Conservation (phyloP, 2,888 invertebrate genomes). For the Herminia tarsipennalis region DNA sequence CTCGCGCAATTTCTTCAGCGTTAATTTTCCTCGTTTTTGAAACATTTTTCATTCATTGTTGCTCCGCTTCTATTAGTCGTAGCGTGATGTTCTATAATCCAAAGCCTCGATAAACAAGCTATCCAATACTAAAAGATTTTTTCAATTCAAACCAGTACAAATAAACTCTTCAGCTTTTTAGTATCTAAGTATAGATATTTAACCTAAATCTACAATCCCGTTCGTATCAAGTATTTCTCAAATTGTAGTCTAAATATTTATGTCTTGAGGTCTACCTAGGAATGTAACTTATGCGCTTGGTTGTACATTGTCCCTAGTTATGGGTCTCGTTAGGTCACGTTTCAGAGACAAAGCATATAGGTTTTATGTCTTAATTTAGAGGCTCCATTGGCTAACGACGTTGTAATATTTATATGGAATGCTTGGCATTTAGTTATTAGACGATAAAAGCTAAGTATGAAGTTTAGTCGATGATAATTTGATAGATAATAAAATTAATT, state of each 20-base stretch:
- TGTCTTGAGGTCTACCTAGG: neutral
- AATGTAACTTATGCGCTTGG: slow-evolving; percentile 31
- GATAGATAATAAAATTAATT: too few species aligned
- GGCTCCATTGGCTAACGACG: slow-evolving; percentile 48
- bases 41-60: neutral
- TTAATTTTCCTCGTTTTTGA: neutral
- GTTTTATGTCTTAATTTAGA: slow-evolving; percentile 77
- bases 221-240: neutral
- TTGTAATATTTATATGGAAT: slow-evolving; percentile 40
- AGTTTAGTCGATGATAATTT: too few species aligned
- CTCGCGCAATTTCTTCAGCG: too few species aligned
- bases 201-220: neutral
- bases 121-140: too few species aligned
- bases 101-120: too few species aligned
- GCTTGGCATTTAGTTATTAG: slow-evolving; percentile 30
- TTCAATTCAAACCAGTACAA: too few species aligned
- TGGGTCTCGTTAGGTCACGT: slow-evolving; percentile 67
- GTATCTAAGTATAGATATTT: too few species aligned
- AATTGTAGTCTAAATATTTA: slow-evolving; percentile 6
- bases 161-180: too few species aligned
- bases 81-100: too few species aligned
- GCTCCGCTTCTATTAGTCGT: too few species aligned
- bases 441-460: too few species aligned
- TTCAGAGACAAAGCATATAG: slow-evolving; percentile 70
- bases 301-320: slow-evolving; percentile 58